These are phyloP conservation scores for Cremastinae sp. DNA, from an alignment of 2,888 invertebrate genomes.

Conservation along the genomic window DNA sequence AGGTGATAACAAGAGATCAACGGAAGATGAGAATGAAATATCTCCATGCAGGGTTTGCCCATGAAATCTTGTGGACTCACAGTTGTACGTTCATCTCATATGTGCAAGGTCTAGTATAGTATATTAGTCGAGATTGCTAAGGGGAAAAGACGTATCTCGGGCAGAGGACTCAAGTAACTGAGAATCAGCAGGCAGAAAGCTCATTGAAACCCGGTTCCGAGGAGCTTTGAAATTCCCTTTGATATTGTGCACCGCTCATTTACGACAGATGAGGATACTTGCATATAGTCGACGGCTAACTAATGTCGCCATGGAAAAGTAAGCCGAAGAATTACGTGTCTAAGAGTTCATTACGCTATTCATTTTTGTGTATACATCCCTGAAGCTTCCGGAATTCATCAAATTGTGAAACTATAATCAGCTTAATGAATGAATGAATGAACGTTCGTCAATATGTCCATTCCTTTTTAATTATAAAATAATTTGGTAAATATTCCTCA, in stretches of 20 bases:
- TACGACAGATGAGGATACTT: not conserved
- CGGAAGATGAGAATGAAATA: too few relatives aligned
- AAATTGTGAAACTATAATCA: too few relatives aligned
- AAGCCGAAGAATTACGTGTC: too few relatives aligned
- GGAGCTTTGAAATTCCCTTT: slow-evolving; percentile 49
- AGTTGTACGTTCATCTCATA: not conserved
- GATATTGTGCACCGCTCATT: slow-evolving; percentile 54
- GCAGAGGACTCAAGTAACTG: slow-evolving; percentile 18
- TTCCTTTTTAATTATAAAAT: too few relatives aligned
- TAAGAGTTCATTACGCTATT: too few relatives aligned
- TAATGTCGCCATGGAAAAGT: slow-evolving; percentile 51
- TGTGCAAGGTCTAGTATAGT: not conserved
- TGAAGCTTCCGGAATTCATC: too few relatives aligned
- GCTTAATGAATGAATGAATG: too few relatives aligned
- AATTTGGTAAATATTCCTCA: too few relatives aligned
- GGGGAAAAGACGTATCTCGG: slow-evolving; percentile 16
- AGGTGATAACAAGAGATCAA: too few relatives aligned
- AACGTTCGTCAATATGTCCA: too few relatives aligned
- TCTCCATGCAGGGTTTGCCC: too few relatives aligned
- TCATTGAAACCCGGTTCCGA: slow-evolving; percentile 32
- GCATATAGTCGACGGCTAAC: slow-evolving; percentile 47
- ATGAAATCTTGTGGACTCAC: not conserved
- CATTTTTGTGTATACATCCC: too few relatives aligned
- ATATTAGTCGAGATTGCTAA: slow-evolving; percentile 5
- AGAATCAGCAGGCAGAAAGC: slow-evolving; percentile 14